Percentiles rank a stretch among this genome's conserved stretches.
phyloP scores from a whole-genome alignment of 2,797 vertebrate genomes.

The Selene dorsalis region DNA sequence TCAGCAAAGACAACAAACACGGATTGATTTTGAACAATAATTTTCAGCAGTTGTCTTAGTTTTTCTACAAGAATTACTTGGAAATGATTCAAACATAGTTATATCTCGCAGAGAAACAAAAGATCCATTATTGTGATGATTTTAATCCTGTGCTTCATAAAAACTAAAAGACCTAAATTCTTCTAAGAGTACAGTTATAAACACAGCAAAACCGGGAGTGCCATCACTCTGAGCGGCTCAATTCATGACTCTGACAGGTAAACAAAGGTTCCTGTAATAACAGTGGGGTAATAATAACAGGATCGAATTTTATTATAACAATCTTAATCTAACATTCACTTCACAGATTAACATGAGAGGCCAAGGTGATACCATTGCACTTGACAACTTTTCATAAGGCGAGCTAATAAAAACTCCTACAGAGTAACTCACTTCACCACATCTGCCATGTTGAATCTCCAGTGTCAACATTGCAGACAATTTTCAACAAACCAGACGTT shows the following conservation, averaged over 20 bases:
- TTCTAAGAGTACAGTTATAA: constrained; percentile 32
- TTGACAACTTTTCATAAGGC: constrained; percentile 28
- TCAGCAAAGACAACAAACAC: constrained; percentile 12
- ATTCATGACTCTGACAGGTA: constrained; percentile 12
- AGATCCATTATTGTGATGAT: constrained; percentile 22
- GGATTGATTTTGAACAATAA: not conserved
- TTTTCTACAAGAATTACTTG: not conserved
- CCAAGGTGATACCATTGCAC: not conserved
- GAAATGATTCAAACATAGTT: not conserved
- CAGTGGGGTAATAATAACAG: not conserved
- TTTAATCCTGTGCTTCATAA: constrained; percentile 30
- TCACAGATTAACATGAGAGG: constrained; percentile 13
- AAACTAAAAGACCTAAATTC: constrained; percentile 41
- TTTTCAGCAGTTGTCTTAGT: not conserved
- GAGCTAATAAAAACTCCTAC: constrained; percentile 6
- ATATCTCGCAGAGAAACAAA: not conserved
- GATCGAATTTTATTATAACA: not conserved
- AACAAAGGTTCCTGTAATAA: constrained; percentile 11
- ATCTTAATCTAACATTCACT: not conserved
- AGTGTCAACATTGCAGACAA: constrained; percentile 29
- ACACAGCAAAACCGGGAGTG: constrained; percentile 18
- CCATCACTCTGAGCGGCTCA: constrained; percentile 25
- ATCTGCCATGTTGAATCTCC: constrained; percentile 40
- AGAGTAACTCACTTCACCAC: not conserved
- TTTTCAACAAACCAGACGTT: constrained; percentile 34